These are phyloP conservation scores for Stegana nigrithorax DNA, from an alignment of 2,888 invertebrate genomes.

Conservation along the genomic window DNA sequence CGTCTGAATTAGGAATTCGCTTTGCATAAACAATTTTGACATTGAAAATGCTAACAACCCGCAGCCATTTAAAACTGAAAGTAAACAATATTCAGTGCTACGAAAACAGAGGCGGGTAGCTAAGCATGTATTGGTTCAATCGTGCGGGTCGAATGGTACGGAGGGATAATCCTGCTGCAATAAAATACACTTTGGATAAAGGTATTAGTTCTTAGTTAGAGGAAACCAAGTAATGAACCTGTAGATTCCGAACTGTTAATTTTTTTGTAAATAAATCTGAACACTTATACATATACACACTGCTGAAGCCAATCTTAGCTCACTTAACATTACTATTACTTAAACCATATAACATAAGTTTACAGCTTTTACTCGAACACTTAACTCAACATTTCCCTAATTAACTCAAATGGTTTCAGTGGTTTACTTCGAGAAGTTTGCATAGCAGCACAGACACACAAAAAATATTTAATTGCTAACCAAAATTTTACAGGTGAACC, in stretches of 20 bases:
- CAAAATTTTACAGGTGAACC: constrained; percentile 54
- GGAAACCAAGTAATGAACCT: too few relatives aligned
- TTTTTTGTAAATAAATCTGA: too few relatives aligned
- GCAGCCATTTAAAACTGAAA: too few relatives aligned
- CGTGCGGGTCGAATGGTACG: constrained; percentile 70
- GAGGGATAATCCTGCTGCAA: constrained; percentile 78
- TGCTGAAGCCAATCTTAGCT: too few relatives aligned
- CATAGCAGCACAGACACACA: not conserved
- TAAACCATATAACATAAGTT: too few relatives aligned
- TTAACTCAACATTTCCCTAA: constrained; percentile 5
- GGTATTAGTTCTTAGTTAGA: not conserved
- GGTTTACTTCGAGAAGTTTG: not conserved
- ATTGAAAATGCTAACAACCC: too few relatives aligned
- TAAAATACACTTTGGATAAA: not conserved
- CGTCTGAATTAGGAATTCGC: too few relatives aligned
- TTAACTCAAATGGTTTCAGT: constrained; percentile 10
- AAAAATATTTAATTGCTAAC: constrained; percentile 4
- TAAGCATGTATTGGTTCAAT: constrained; percentile 66
- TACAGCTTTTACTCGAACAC: not conserved
- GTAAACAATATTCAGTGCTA: too few relatives aligned
- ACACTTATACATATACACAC: too few relatives aligned
- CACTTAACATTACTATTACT: too few relatives aligned
- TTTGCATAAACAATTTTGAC: too few relatives aligned
- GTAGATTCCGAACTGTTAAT: too few relatives aligned
- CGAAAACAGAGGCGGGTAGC: constrained; percentile 20